These are phyloP conservation scores for Percopsis transmontana DNA, from an alignment of 2,113 vertebrate species.

Conservation along the genomic window DNA sequence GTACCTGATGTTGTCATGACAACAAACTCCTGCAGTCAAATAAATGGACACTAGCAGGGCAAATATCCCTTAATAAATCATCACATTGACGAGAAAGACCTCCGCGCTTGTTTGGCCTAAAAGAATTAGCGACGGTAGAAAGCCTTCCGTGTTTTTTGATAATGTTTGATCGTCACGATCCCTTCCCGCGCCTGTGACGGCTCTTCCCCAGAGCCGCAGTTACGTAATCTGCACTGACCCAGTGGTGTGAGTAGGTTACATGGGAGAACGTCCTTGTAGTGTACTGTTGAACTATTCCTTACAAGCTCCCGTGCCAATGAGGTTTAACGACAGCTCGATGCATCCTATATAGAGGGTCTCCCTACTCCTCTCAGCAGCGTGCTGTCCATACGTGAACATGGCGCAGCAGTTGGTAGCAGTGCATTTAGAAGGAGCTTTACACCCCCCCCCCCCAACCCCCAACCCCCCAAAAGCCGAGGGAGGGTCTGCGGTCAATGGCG, in stretches of 20 bases:
- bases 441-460: constrained; percentile 49
- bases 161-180: not conserved
- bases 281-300: too few relatives aligned
- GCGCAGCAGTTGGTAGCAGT: too few relatives aligned
- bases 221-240: constrained; percentile 63
- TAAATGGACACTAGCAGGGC: constrained; percentile 8
- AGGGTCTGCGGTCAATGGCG: constrained; percentile 21
- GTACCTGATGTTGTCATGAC: constrained; percentile 68
- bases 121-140: not conserved
- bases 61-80: constrained; percentile 14
- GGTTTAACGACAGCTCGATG: too few relatives aligned
- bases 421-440: too few relatives aligned
- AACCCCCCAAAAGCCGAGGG: constrained; percentile 35
- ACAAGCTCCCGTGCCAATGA: too few relatives aligned
- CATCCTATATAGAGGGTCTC: too few relatives aligned
- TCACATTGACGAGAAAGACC: constrained; percentile 4
- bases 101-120: not conserved
- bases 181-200: constrained; percentile 11
- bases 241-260: too few relatives aligned
- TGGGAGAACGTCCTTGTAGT: too few relatives aligned
- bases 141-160: not conserved
- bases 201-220: constrained; percentile 49
- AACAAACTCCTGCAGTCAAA: constrained; percentile 40
- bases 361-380: too few relatives aligned
- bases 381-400: too few relatives aligned